Evolutionary conservation across 2,113 vertebrate genomes (phyloP).

Genomic region (Conger conger): DNA sequence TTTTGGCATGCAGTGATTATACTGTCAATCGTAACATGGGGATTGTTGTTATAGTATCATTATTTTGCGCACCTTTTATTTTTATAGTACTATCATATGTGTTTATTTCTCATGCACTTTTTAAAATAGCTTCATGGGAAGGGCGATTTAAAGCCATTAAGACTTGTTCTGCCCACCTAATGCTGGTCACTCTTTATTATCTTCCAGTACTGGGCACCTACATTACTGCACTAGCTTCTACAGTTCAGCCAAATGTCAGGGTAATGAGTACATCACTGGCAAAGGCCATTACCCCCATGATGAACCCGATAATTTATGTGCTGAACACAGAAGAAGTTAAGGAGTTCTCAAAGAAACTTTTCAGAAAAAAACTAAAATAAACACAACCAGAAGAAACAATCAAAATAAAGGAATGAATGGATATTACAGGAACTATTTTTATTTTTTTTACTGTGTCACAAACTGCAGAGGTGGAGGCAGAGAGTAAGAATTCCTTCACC

Average conservation of each 20-base stretch:
- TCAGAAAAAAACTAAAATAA: no score
- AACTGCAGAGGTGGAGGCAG: no score
- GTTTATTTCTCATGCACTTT: conserved; percentile 42
- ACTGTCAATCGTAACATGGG: neutral
- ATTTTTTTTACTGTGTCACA: no score
- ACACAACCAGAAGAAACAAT: neutral
- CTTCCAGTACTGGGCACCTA: conserved; percentile 28
- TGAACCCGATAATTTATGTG: conserved; percentile 50
- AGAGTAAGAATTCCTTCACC: no score
- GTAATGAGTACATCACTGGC: conserved; percentile 37
- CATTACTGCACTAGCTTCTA: conserved; percentile 1
- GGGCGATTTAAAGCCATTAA: conserved; percentile 41
- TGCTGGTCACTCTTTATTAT: conserved; percentile 34
- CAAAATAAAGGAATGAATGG: neutral
- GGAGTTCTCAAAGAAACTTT: conserved; percentile 18
- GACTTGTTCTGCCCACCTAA: conserved; percentile 38
- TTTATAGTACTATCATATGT: conserved; percentile 46
- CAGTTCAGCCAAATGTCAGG: conserved; percentile 32
- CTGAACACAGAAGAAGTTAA: conserved; percentile 40
- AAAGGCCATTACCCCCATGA: conserved; percentile 34
- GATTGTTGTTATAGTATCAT: neutral
- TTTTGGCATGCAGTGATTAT: neutral
- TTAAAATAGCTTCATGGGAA: conserved; percentile 42
- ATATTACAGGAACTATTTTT: no score
- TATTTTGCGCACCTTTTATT: conserved; percentile 28